Percentiles rank a stretch among this genome's conserved stretches.
These are phyloP conservation scores for Eurytoma adleriae DNA, from an alignment of 2,888 invertebrate genomes.

Conservation along the genomic window DNA sequence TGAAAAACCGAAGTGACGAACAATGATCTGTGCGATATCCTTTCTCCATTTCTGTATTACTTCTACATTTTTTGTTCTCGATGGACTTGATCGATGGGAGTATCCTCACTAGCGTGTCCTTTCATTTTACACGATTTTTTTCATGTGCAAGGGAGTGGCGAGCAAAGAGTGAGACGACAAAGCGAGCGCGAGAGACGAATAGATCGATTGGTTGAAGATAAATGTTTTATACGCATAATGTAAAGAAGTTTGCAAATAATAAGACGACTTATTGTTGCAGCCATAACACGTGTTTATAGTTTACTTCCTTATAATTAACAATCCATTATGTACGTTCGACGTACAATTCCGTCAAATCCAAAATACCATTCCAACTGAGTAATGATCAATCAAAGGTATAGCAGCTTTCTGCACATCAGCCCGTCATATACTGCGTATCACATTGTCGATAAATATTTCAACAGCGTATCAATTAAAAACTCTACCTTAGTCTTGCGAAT, in stretches of 20 bases:
- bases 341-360: neutral
- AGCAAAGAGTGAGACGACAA: conserved; percentile 42
- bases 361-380: no score
- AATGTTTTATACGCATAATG: conserved; percentile 68
- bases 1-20: conserved; percentile 26
- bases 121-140: conserved; percentile 47
- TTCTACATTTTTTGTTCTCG: no score
- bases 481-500: no score
- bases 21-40: conserved; percentile 57
- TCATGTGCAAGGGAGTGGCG: conserved; percentile 21
- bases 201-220: conserved; percentile 64
- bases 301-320: no score
- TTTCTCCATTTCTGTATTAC: conserved; percentile 56
- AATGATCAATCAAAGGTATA: no score
- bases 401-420: no score
- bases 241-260: conserved; percentile 66
- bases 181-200: conserved; percentile 22
- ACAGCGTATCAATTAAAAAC: no score
- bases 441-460: no score
- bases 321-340: no score
- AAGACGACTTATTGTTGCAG: conserved; percentile 47
- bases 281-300: conserved; percentile 12
- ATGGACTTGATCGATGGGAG: conserved; percentile 4
- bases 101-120: conserved; percentile 40
- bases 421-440: no score